Conservation (phyloP, 2,797 vertebrate genomes). For the Borostomias antarcticus region DNA sequence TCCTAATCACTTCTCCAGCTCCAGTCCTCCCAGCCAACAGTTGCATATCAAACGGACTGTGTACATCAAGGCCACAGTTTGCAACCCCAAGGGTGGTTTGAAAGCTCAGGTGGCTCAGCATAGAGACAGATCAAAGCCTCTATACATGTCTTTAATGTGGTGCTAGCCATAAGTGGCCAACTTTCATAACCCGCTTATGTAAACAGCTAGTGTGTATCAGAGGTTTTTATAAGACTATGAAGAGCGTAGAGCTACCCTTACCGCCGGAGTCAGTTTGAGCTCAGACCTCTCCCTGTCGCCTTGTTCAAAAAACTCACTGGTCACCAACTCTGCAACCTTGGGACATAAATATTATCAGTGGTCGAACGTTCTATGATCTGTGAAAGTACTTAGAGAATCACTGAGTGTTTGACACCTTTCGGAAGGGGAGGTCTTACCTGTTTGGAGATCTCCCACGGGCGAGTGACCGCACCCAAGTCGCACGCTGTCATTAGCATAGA, state of each 20-base stretch:
- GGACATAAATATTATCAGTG: slow-evolving; percentile 17
- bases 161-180: neutral
- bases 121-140: slow-evolving; percentile 1
- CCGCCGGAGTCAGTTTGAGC: slow-evolving; percentile 80
- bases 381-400: neutral
- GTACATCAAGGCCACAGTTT: slow-evolving; percentile 7
- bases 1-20: slow-evolving; percentile 7
- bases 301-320: slow-evolving; percentile 84
- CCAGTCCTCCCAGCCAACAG: neutral
- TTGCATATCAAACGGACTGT: neutral
- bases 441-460: slow-evolving; percentile 83
- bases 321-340: slow-evolving; percentile 83
- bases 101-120: neutral
- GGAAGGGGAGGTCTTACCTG: slow-evolving; percentile 63
- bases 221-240: neutral
- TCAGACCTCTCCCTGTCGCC: slow-evolving; percentile 81
- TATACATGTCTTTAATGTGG: neutral
- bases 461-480: slow-evolving; percentile 81
- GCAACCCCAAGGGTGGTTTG: too few species aligned
- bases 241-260: slow-evolving; percentile 39
- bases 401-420: neutral
- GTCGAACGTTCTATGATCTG: neutral
- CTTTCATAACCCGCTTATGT: neutral
- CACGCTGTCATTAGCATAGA: slow-evolving; percentile 85
- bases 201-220: neutral